Conservation (phyloP, 1,140 invertebrate species). For the Neodiprion virginianus region DNA sequence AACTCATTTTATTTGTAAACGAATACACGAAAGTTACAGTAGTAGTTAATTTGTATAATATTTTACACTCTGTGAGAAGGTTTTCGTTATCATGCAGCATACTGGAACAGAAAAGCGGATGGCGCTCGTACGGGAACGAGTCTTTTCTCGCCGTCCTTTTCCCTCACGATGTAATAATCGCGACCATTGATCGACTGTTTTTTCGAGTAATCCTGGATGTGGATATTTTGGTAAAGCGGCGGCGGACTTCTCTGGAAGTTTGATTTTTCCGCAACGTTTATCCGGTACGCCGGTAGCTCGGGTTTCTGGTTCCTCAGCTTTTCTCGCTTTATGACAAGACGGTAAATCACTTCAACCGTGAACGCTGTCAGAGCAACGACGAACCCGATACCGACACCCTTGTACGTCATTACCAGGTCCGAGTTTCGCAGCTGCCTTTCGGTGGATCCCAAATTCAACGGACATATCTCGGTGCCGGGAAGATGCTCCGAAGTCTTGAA, state of each 20-base stretch:
- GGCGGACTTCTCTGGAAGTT: conserved; percentile 47
- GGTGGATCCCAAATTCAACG: conserved; percentile 78
- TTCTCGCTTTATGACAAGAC: conserved; percentile 20
- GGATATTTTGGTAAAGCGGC: conserved; percentile 65
- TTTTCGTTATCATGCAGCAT: conserved; percentile 33
- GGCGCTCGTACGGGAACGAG: conserved; percentile 74
- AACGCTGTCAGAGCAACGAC: conserved; percentile 68
- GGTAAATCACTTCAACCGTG: conserved; percentile 64
- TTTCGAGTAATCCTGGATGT: conserved; percentile 52
- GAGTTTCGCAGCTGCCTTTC: conserved; percentile 76
- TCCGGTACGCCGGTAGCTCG: conserved; percentile 5
- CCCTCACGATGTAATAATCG: conserved; percentile 73
- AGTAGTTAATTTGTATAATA: not conserved
- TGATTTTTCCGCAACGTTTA: not conserved
- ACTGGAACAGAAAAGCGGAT: conserved; percentile 77
- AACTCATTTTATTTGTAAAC: not conserved
- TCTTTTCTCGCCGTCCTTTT: conserved; percentile 65
- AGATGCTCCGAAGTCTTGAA: conserved; percentile 67
- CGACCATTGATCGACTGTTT: conserved; percentile 74
- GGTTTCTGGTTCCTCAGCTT: not conserved
- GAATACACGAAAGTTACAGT: not conserved
- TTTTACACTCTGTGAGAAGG: not conserved
- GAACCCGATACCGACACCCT: conserved; percentile 69
- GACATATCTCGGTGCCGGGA: conserved; percentile 78
- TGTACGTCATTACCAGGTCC: conserved; percentile 75